Conservation (phyloP, 23 tunicate genomes). For the Pegea sp. region DNA sequence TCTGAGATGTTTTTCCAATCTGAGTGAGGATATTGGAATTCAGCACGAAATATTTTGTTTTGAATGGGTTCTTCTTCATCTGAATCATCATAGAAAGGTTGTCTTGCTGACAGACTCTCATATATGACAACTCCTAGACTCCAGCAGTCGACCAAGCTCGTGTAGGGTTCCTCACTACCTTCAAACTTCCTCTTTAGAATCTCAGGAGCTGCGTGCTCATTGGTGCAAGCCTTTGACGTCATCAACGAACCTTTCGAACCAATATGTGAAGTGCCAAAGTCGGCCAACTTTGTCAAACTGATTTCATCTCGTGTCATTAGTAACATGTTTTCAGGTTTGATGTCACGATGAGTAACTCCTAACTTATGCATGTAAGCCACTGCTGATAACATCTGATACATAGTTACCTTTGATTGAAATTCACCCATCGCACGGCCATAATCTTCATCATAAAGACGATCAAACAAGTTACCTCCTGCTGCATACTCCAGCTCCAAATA, state of each 20-base stretch:
- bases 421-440: background rate
- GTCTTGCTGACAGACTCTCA: background rate
- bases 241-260: background rate
- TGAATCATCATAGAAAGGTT: background rate
- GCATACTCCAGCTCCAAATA: background rate
- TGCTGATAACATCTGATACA: conserved; percentile 1
- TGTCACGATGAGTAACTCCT: conserved; percentile 21
- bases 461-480: conserved; percentile 1
- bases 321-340: conserved; percentile 16
- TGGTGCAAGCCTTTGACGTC: background rate
- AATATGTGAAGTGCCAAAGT: background rate
- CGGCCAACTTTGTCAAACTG: background rate
- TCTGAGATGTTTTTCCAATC: background rate
- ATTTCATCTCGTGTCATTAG: background rate
- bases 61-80: background rate
- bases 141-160: background rate
- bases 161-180: background rate
- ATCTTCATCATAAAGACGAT: background rate
- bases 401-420: background rate
- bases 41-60: background rate
- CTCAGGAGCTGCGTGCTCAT: background rate
- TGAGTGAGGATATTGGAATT: background rate
- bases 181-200: background rate
- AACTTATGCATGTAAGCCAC: conserved; percentile 8
- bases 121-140: background rate